Conservation (phyloP, 2,888 invertebrate species). For the Dynastes maya region DNA sequence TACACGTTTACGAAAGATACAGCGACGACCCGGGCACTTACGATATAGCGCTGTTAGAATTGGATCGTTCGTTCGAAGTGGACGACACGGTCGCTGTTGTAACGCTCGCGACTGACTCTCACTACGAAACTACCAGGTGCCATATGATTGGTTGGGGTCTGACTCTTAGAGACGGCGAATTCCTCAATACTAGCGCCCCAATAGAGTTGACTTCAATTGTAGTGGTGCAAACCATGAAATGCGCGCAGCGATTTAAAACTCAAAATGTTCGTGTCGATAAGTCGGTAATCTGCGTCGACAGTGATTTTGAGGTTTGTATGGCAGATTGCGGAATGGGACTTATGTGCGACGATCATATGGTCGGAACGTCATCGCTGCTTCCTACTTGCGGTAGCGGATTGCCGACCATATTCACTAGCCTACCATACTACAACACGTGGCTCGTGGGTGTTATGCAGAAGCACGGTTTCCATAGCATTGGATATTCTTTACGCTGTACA, state of each 20-base stretch:
- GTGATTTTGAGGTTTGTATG: slow-evolving; percentile 1
- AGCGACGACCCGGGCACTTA: neutral
- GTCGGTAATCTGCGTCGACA: neutral
- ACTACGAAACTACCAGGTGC: neutral
- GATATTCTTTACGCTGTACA: neutral
- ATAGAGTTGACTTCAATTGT: neutral
- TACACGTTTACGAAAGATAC: neutral
- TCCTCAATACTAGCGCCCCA: neutral
- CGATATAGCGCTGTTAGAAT: slow-evolving; percentile 10
- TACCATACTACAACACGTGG: slow-evolving; percentile 14
- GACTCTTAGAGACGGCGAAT: neutral
- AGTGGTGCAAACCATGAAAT: neutral
- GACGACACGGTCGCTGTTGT: neutral
- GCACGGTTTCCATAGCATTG: neutral
- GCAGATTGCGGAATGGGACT: slow-evolving; percentile 11
- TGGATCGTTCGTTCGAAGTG: neutral
- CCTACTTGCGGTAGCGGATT: neutral
- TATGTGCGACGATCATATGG: neutral
- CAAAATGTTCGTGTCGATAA: neutral
- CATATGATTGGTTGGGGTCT: slow-evolving; percentile 7
- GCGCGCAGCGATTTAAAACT: neutral
- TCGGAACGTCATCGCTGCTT: neutral
- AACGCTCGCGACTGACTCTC: neutral
- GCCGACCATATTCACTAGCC: slow-evolving; percentile 7
- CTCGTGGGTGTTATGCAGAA: neutral